Evolutionary conservation across 2,113 vertebrate genomes (phyloP).

Genomic region (Pyrgilauda ruficollis): DNA sequence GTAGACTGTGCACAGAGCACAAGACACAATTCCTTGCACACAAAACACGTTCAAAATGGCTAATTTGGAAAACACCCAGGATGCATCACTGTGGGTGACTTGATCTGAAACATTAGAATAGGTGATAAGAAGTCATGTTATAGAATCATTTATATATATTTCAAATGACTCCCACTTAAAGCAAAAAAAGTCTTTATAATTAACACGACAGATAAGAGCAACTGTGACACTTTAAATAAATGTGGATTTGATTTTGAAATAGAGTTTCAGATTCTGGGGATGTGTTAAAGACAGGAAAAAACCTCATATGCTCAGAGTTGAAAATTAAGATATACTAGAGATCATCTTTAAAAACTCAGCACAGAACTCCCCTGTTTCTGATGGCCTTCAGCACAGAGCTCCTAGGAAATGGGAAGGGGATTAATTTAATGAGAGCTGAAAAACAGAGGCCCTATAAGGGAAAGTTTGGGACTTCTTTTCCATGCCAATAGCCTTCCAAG

Average conservation of each 20-base stretch:
- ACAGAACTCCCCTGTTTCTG: neutral
- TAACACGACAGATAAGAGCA: neutral
- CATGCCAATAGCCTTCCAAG: neutral
- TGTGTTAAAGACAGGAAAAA: neutral
- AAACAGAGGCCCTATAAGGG: neutral
- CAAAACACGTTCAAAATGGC: neutral
- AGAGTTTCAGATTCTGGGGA: constrained; percentile 7
- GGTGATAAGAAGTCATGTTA: constrained; percentile 30
- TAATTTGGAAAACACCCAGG: constrained; percentile 27
- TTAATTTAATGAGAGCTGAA: neutral
- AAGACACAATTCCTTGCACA: neutral
- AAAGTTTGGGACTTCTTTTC: neutral
- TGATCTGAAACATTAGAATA: constrained; percentile 7
- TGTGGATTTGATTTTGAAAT: constrained; percentile 44
- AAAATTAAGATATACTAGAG: neutral
- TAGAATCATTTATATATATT: constrained; percentile 9
- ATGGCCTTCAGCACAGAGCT: neutral
- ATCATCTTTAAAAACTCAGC: neutral
- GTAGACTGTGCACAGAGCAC: neutral
- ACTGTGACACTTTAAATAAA: constrained; percentile 18
- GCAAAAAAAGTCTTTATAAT: neutral
- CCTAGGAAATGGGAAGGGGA: neutral
- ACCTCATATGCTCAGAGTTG: neutral
- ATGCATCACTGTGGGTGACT: neutral
- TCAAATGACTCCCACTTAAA: neutral